Base-by-base conservation (phyloP, 1,140 invertebrate genomes). In the Galendromus occidentalis region DNA sequence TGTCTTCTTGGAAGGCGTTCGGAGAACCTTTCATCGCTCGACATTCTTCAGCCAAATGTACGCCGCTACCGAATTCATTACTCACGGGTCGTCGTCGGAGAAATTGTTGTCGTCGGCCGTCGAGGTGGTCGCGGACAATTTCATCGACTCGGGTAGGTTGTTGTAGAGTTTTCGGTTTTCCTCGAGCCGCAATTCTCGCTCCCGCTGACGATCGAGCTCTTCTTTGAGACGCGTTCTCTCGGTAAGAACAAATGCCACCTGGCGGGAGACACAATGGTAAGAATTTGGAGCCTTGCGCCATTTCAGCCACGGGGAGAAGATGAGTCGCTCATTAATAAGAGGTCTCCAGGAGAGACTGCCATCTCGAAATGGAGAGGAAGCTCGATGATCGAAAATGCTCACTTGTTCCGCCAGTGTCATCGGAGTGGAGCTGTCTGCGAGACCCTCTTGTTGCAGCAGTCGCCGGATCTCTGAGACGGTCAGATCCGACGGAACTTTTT, bases 71-170 rank as follows among this genome's bases (percentile, higher is more conserved):
- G 33, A 39, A 39, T 39, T 39, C 33, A 39, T 39, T 39, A 39
- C 33, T 39, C 33, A 39, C 33, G 33, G 33, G 33, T 25, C 51
- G 9, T 59, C 25, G 51, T 59, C 51, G 22, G 51, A 59, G 51
- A 59, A 9, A 9, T 39, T 59, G 51, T 59, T 59, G 14, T 33
- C 51, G 9, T 59, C 51, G 9, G 12, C 51, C 25, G 51, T 59
- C 6, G 25, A 29, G 1, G 14, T 59, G 12, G 25, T 59, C 14
- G 51, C 51, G 22, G 51, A 59, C 42, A 69, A 47, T 33, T 69
- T 69, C 28, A 69, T 51, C 20, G 67, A 66, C 64, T 69, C 67
- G 17, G 69, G 69, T 29, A 69, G 66, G 55, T 69, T 69, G 9
- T 67, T 68, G 7, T 66, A 65, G 25, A 69, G 44, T 29, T 67